Conservation (phyloP, 2,113 vertebrate species). For the Patagioenas fasciata region DNA sequence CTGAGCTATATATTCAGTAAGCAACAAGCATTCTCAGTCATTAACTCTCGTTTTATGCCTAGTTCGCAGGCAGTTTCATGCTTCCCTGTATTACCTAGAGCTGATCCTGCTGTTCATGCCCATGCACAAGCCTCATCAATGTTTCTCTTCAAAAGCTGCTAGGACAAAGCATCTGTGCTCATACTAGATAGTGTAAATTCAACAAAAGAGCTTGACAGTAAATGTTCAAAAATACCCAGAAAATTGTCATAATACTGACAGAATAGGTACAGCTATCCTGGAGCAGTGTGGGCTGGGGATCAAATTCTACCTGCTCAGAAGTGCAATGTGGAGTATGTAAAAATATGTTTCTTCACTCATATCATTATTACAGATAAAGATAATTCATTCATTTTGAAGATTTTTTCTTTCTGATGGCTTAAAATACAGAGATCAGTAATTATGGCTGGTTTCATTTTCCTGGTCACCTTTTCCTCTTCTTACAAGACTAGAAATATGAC, state of each 20-base stretch:
- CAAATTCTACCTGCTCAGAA: not conserved
- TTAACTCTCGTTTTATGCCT: conserved; percentile 13
- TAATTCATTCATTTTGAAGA: not conserved
- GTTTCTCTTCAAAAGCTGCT: not conserved
- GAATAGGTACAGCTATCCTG: not conserved
- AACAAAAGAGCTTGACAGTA: not conserved
- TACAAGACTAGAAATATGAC: not conserved
- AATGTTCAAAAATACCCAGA: not conserved
- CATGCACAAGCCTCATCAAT: not conserved
- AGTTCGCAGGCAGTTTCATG: conserved; percentile 31
- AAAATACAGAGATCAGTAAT: not conserved
- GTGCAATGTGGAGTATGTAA: not conserved
- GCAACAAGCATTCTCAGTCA: conserved; percentile 8
- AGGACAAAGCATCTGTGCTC: not conserved
- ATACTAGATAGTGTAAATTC: not conserved
- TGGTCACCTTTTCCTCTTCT: not conserved
- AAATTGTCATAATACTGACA: not conserved
- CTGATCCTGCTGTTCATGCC: not conserved
- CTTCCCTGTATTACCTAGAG: conserved; percentile 42
- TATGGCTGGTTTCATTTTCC: not conserved
- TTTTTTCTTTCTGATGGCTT: not conserved
- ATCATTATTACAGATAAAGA: not conserved
- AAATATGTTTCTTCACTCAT: not conserved
- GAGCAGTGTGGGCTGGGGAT: not conserved
- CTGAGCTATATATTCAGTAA: not conserved